Conservation (phyloP, 2,797 vertebrate species). For the Odontamblyopus lacepedii region DNA sequence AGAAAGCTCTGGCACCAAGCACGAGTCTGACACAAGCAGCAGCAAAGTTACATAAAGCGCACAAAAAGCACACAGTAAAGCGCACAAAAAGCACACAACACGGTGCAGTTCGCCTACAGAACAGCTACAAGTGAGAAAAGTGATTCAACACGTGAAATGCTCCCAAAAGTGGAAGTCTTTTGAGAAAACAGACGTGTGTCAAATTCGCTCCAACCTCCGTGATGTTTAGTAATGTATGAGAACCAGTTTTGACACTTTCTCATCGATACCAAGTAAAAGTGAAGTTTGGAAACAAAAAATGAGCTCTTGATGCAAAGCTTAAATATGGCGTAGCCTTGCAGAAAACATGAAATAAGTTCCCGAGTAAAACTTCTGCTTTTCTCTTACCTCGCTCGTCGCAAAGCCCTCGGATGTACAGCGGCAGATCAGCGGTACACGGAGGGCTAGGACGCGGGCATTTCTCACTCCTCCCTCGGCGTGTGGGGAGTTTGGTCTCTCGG, state of each 20-base stretch:
- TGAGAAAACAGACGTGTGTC: too few species aligned
- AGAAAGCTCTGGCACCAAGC: slow-evolving; percentile 6
- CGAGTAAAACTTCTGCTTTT: slow-evolving; percentile 48
- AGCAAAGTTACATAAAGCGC: background rate
- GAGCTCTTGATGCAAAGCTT: background rate
- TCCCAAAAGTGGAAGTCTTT: too few species aligned
- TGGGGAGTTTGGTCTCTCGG: slow-evolving; percentile 6
- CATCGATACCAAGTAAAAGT: background rate
- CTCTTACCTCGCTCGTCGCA: slow-evolving; percentile 54
- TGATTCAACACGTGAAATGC: too few species aligned
- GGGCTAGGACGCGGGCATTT: slow-evolving; percentile 51
- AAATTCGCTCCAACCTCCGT: too few species aligned
- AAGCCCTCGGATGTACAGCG: slow-evolving; percentile 36
- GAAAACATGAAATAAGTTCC: slow-evolving; percentile 31
- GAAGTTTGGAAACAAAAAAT: background rate
- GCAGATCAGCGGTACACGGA: slow-evolving; percentile 26
- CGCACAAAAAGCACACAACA: too few species aligned
- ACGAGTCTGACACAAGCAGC: background rate
- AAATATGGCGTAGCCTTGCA: slow-evolving; percentile 31
- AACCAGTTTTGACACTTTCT: too few species aligned
- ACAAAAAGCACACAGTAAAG: too few species aligned
- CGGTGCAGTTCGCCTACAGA: background rate
- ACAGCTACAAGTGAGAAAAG: too few species aligned
- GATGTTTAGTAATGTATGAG: too few species aligned
- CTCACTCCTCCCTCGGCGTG: slow-evolving; percentile 30